phyloP scores from a whole-genome alignment of 1,140 invertebrate genomes.

The Hyposmocoma kahamanoa region DNA sequence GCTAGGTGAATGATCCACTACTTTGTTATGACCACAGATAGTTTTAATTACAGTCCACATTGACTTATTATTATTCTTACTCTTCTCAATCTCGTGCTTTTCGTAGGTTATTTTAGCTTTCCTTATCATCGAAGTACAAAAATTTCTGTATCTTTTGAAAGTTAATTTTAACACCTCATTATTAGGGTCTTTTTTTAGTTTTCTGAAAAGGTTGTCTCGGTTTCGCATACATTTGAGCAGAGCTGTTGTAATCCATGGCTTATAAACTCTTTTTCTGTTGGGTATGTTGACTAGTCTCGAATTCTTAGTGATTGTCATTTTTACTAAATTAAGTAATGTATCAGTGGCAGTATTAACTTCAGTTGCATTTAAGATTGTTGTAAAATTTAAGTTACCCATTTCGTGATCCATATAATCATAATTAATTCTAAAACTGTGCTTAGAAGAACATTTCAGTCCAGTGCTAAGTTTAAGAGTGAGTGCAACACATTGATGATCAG shows the following conservation, averaged over 20 bases:
- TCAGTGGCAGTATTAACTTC: background rate
- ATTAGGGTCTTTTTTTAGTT: background rate
- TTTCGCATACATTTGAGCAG: background rate
- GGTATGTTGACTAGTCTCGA: background rate
- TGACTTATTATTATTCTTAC: background rate
- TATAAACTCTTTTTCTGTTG: background rate
- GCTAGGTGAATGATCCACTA: background rate
- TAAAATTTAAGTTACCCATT: background rate
- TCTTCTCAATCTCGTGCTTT: background rate
- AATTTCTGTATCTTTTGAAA: background rate
- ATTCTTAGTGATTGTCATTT: background rate
- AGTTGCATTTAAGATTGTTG: background rate
- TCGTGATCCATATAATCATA: background rate
- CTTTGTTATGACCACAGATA: background rate
- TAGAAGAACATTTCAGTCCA: background rate
- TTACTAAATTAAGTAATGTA: background rate
- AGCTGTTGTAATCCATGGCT: background rate
- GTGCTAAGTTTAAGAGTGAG: background rate
- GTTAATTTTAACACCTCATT: background rate
- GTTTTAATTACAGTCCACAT: background rate
- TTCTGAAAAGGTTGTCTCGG: background rate
- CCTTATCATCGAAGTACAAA: background rate
- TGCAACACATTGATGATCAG: background rate
- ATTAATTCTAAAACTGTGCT: background rate
- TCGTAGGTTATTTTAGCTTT: background rate